phyloP scores from a whole-genome alignment of 2,113 vertebrate genomes.

The Zosterops pallidus region DNA sequence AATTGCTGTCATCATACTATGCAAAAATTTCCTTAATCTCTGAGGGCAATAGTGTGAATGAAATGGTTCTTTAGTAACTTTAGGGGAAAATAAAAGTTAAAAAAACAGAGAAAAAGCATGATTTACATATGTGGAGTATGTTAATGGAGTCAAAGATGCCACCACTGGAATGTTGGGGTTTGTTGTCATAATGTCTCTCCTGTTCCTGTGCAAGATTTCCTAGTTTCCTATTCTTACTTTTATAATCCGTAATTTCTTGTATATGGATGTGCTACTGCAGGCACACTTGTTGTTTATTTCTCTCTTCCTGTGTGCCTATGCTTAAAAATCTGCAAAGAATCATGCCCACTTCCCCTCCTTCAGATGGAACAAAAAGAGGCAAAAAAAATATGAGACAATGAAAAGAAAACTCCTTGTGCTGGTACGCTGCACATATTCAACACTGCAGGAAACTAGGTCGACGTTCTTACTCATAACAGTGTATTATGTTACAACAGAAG shows the following conservation, averaged over 20 bases:
- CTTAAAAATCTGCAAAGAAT: not conserved
- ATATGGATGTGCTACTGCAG: not conserved
- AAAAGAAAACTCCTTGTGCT: not conserved
- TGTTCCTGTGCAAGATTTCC: not conserved
- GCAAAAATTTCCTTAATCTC: not conserved
- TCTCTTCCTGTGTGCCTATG: not conserved
- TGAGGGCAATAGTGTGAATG: not conserved
- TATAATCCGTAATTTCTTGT: not conserved
- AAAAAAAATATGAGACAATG: not conserved
- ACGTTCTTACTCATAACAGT: slow-evolving; percentile 29
- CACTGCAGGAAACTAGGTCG: not conserved
- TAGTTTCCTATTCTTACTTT: not conserved
- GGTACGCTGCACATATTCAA: not conserved
- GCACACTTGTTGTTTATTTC: not conserved
- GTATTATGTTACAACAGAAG: slow-evolving; percentile 21
- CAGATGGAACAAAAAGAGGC: not conserved
- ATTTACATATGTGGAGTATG: not conserved
- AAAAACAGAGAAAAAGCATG: not conserved
- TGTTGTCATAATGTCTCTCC: not conserved
- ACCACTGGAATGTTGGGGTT: not conserved
- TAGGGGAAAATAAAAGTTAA: not conserved
- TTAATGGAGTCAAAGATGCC: not conserved
- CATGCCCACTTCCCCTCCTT: fast-evolving
- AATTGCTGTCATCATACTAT: not conserved
- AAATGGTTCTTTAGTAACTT: not conserved